These are phyloP conservation scores for Apis dorsata DNA, from an alignment of 1,140 invertebrate species.

Conservation along the genomic window DNA sequence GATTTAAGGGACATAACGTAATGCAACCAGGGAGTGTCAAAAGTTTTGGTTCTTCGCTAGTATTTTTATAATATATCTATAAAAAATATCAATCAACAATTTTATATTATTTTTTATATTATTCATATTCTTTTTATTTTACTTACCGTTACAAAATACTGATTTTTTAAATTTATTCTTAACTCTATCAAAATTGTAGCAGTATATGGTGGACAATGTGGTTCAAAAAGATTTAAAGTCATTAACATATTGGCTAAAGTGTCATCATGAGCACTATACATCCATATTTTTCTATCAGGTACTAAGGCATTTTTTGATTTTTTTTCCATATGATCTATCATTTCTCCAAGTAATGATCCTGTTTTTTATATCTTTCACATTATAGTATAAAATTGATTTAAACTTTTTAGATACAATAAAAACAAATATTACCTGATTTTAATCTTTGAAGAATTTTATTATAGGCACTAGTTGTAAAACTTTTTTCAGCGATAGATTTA, in stretches of 20 bases:
- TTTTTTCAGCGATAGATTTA: conserved; percentile 79
- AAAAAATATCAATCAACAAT: conserved; percentile 54
- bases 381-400: conserved; percentile 9
- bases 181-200: conserved; percentile 88
- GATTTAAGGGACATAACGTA: conserved; percentile 81
- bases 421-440: conserved; percentile 73
- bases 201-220: conserved; percentile 87
- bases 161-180: conserved; percentile 70
- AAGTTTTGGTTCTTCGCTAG: conserved; percentile 78
- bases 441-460: conserved; percentile 80
- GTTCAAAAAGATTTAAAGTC: conserved; percentile 87
- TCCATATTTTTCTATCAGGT: conserved; percentile 83
- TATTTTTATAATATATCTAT: conserved; percentile 84
- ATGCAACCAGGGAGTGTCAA: conserved; percentile 83
- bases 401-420: not conserved
- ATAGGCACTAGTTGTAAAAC: conserved; percentile 79
- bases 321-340: conserved; percentile 82
- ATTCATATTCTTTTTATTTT: not conserved
- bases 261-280: conserved; percentile 92
- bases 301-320: conserved; percentile 75
- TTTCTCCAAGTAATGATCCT: conserved; percentile 85
- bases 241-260: conserved; percentile 89
- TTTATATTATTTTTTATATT: not conserved
- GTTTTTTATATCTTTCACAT: conserved; percentile 37
- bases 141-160: conserved; percentile 78